These are phyloP conservation scores for Acleris holmiana DNA, from an alignment of 2,888 invertebrate species.

Conservation along the genomic window DNA sequence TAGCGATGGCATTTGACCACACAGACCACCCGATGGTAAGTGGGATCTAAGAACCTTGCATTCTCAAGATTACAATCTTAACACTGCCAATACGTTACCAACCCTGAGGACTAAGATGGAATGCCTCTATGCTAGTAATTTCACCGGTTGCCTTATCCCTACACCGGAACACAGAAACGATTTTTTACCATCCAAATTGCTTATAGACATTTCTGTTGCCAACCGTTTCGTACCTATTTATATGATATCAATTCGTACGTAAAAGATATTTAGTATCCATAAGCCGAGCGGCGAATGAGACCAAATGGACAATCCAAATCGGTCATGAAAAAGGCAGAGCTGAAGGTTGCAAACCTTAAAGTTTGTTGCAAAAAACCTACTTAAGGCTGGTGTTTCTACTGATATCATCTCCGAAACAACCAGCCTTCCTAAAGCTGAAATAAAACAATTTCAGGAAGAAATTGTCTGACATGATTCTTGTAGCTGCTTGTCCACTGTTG, in stretches of 20 bases:
- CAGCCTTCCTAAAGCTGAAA: constrained; percentile 20
- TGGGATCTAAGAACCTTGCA: too few relatives aligned
- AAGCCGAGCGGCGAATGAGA: not conserved
- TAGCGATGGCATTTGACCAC: too few relatives aligned
- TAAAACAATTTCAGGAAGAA: constrained; percentile 17
- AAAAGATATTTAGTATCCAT: constrained; percentile 23
- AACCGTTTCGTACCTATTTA: too few relatives aligned
- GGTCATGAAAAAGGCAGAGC: constrained; percentile 20
- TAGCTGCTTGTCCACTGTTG: constrained; percentile 1
- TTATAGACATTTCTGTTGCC: too few relatives aligned
- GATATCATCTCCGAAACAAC: constrained; percentile 23
- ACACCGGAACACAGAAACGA: too few relatives aligned
- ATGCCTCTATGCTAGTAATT: too few relatives aligned
- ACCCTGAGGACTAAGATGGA: too few relatives aligned
- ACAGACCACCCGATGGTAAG: too few relatives aligned
- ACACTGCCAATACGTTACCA: too few relatives aligned
- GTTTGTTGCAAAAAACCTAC: constrained; percentile 20
- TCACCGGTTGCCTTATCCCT: too few relatives aligned
- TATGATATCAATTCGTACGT: not conserved
- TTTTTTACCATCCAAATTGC: too few relatives aligned
- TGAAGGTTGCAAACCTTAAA: constrained; percentile 9
- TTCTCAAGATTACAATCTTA: too few relatives aligned
- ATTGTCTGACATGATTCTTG: not conserved
- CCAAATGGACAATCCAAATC: not conserved
- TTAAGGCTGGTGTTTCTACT: constrained; percentile 25